Conservation (phyloP, 1,140 invertebrate species). For the Rhagoletis pomonella region DNA sequence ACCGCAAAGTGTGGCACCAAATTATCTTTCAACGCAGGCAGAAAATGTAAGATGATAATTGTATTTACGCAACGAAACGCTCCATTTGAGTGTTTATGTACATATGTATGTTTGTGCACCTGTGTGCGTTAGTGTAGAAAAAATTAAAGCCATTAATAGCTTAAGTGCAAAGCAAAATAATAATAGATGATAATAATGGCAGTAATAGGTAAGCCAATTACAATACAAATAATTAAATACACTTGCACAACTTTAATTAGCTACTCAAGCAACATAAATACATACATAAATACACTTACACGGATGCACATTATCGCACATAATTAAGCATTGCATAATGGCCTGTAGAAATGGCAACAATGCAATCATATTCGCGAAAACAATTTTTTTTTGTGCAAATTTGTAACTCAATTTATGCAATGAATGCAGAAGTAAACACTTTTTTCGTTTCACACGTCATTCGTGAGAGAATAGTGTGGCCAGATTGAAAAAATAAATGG, state of each 20-base stretch:
- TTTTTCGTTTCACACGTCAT: neutral
- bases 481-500: neutral
- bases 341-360: neutral
- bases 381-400: neutral
- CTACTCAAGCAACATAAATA: neutral
- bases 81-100: neutral
- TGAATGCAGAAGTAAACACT: neutral
- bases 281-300: neutral
- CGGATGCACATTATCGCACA: slow-evolving; percentile 4
- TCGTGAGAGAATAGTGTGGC: neutral
- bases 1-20: slow-evolving; percentile 35
- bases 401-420: neutral
- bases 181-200: neutral
- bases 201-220: slow-evolving; percentile 20
- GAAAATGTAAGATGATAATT: neutral
- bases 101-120: neutral
- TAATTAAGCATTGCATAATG: slow-evolving; percentile 43
- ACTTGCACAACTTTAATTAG: slow-evolving; percentile 50
- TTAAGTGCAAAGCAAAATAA: neutral
- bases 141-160: neutral
- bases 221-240: slow-evolving; percentile 37
- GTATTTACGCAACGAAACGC: neutral
- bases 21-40: neutral
- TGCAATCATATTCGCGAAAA: neutral
- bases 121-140: neutral